These are phyloP conservation scores for Dolichotis patagonum DNA, from an alignment of 2,113 vertebrate genomes.

Conservation along the genomic window DNA sequence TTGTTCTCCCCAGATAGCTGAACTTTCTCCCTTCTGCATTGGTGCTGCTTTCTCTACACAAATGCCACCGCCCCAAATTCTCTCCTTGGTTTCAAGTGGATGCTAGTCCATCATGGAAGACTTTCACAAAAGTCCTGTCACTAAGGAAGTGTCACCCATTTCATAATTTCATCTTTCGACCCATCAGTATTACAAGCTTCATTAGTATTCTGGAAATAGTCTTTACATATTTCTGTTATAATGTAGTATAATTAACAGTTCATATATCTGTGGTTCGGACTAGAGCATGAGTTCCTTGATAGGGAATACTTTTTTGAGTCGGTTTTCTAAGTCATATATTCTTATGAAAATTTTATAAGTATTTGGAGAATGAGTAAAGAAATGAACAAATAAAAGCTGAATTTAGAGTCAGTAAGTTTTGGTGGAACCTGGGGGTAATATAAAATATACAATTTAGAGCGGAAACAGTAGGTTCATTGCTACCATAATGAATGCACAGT, in stretches of 20 bases:
- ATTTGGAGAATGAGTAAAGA: background rate
- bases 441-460: background rate
- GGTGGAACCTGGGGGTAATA: background rate
- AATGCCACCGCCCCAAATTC: background rate
- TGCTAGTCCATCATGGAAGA: background rate
- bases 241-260: background rate
- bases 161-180: background rate
- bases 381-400: background rate
- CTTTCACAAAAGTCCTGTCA: background rate
- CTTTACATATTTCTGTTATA: background rate
- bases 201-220: background rate
- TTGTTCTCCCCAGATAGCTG: background rate
- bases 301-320: background rate
- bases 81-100: background rate
- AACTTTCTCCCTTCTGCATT: background rate
- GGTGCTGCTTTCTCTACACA: background rate
- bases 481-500: too few relatives aligned
- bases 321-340: background rate
- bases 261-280: background rate
- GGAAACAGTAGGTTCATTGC: background rate
- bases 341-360: background rate
- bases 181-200: background rate
- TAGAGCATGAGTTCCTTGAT: background rate
- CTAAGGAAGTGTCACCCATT: background rate
- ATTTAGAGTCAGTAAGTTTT: background rate